Evolutionary conservation across 2,888 invertebrate species (phyloP).

Genomic region (Brachycybe producta): DNA sequence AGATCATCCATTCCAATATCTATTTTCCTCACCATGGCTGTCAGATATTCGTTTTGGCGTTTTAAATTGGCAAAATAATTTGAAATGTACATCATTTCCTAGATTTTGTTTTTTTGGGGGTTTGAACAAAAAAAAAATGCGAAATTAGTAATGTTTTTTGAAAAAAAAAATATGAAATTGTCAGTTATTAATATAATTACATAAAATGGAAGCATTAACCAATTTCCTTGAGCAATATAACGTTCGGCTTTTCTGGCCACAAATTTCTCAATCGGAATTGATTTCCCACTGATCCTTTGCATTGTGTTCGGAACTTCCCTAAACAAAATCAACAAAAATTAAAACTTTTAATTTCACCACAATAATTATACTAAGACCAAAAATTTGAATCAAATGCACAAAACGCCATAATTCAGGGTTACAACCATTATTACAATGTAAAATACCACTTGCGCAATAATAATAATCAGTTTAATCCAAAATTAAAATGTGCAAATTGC

Average conservation of each 20-base stretch:
- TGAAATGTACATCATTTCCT: conserved; percentile 83
- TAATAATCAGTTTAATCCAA: no score
- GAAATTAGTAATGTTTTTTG: no score
- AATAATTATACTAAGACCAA: background rate
- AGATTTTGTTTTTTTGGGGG: conserved; percentile 19
- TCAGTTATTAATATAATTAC: background rate
- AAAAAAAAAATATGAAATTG: background rate
- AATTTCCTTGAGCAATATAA: background rate
- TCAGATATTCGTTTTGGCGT: conserved; percentile 10
- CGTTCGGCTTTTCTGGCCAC: background rate
- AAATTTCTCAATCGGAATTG: conserved; percentile 1
- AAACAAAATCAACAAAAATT: no score
- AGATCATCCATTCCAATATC: conserved; percentile 11
- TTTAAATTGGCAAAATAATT: conserved; percentile 54
- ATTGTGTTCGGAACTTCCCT: background rate
- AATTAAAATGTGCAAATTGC: no score
- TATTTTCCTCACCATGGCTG: conserved; percentile 7
- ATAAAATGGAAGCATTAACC: background rate
- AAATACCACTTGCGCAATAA: no score
- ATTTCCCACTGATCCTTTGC: background rate
- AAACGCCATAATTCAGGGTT: no score
- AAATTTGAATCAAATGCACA: no score
- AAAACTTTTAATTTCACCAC: no score
- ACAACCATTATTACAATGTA: no score
- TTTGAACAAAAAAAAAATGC: no score